Percentiles rank a stretch among this genome's conserved stretches.
Conservation (phyloP, 2,888 invertebrate species). For the Nebria salina region DNA sequence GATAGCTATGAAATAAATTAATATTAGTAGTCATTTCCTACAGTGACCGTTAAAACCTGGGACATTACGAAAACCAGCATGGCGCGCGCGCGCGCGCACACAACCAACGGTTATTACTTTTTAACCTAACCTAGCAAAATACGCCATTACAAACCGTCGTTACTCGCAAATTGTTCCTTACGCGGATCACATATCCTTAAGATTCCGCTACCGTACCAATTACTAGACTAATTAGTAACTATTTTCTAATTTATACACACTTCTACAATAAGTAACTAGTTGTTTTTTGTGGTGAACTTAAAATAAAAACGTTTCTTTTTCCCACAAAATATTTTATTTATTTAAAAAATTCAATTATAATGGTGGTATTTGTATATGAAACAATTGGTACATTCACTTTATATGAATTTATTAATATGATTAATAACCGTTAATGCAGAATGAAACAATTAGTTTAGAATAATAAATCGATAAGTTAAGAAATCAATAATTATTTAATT, state of each 20-base stretch:
- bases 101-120: not conserved
- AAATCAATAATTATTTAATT: not conserved
- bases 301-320: too few relatives aligned
- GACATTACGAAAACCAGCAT: constrained; percentile 38
- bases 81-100: not conserved
- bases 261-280: too few relatives aligned
- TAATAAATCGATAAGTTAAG: not conserved
- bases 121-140: not conserved
- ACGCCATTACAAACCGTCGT: not conserved
- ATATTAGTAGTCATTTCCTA: constrained; percentile 48
- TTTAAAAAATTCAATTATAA: too few relatives aligned
- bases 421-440: not conserved
- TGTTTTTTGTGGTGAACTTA: too few relatives aligned
- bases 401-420: not conserved
- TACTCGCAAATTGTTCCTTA: too few relatives aligned
- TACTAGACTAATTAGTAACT: not conserved
- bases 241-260: not conserved
- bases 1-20: constrained; percentile 52
- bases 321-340: too few relatives aligned
- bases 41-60: constrained; percentile 33
- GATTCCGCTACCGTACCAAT: not conserved
- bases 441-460: not conserved
- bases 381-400: not conserved
- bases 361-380: too few relatives aligned
- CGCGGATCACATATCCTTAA: too few relatives aligned